Evolutionary conservation across 2,797 vertebrate species (phyloP).

Genomic region (Dermochelys coriacea): DNA sequence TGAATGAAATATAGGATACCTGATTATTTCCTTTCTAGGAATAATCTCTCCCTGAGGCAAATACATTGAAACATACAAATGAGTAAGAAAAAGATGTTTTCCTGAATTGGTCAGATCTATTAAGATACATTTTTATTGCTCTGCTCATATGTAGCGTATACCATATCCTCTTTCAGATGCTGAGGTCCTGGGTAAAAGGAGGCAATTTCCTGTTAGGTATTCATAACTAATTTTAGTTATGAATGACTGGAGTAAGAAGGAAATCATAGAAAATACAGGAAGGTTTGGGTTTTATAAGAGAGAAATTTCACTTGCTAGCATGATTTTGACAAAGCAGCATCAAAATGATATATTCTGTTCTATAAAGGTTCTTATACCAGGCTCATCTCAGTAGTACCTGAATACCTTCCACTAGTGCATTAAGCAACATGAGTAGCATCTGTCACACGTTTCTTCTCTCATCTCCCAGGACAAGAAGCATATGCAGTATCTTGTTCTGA

Average conservation of each 20-base stretch:
- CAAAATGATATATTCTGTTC: neutral
- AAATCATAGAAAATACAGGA: constrained; percentile 43
- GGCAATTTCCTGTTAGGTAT: constrained; percentile 19
- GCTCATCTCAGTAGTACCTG: neutral
- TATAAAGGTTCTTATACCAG: neutral
- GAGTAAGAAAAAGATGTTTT: neutral
- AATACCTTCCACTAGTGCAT: no score
- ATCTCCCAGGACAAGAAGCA: no score
- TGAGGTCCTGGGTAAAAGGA: neutral
- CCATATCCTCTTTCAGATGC: neutral
- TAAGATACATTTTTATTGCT: neutral
- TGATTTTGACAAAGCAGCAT: constrained; percentile 17
- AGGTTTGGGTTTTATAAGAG: neutral
- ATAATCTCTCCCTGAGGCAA: neutral
- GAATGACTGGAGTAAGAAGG: neutral
- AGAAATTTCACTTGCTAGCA: constrained; percentile 33
- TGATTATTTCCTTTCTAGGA: constrained; percentile 6
- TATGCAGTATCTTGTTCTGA: no score
- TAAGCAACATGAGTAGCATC: no score
- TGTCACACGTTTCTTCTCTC: no score
- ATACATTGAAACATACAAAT: neutral
- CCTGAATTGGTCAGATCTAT: neutral
- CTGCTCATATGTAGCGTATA: no score
- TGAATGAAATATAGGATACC: neutral
- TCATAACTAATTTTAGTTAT: no score